Evolutionary conservation across 30 jellyfish, hydroid and myxozoan genomes (phyloP).

Genomic region (Pseudorhiza aurosa): DNA sequence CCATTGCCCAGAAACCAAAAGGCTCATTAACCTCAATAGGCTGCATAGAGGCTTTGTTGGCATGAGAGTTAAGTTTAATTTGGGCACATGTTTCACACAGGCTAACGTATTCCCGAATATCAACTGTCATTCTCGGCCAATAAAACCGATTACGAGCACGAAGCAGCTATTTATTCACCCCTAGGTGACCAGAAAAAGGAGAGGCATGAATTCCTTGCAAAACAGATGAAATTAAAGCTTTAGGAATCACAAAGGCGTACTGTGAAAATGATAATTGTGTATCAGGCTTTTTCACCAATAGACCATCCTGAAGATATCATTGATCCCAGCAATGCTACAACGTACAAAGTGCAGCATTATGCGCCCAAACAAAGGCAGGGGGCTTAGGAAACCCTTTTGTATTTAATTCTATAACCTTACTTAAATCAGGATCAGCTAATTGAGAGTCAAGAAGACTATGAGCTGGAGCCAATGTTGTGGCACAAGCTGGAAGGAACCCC

Average conservation of each 20-base stretch:
- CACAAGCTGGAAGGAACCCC: not conserved
- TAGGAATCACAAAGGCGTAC: slow-evolving; percentile 8
- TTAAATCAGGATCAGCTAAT: slow-evolving; percentile 16
- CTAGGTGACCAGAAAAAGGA: slow-evolving; percentile 28
- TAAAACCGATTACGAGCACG: slow-evolving; percentile 1
- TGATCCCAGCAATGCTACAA: slow-evolving; percentile 46
- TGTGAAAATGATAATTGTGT: not conserved
- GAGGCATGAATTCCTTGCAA: slow-evolving; percentile 6
- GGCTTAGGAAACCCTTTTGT: slow-evolving; percentile 27
- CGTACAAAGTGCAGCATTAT: slow-evolving; percentile 11
- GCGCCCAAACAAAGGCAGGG: slow-evolving; percentile 46
- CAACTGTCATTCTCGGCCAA: slow-evolving; percentile 9
- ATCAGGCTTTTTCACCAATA: slow-evolving; percentile 3
- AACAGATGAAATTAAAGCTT: not conserved
- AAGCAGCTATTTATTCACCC: not conserved
- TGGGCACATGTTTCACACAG: slow-evolving; percentile 18
- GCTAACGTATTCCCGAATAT: not conserved
- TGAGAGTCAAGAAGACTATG: slow-evolving; percentile 18
- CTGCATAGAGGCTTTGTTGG: slow-evolving; percentile 30
- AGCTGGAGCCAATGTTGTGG: slow-evolving; percentile 22
- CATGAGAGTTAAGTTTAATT: not conserved
- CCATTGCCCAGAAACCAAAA: slow-evolving; percentile 55
- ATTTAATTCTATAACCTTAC: slow-evolving; percentile 13
- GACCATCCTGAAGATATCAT: slow-evolving; percentile 10
- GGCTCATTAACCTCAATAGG: slow-evolving; percentile 23